These are phyloP conservation scores for Drosophila melanosoma DNA, from an alignment of 2,888 invertebrate genomes.

Conservation along the genomic window DNA sequence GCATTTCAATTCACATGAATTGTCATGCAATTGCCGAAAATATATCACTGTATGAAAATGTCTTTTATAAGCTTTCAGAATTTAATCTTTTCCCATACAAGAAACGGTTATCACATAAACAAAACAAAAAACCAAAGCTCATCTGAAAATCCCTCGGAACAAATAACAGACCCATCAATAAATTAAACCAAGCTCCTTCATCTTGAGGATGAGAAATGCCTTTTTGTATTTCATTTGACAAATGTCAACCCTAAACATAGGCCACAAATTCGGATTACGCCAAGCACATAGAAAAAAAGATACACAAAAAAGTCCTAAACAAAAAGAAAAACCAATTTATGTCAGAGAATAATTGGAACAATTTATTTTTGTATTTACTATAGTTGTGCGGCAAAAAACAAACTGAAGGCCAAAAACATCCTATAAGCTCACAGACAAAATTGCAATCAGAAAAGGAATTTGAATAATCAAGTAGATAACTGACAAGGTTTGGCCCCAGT, in stretches of 20 bases:
- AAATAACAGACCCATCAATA: constrained; percentile 41
- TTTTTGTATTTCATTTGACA: constrained; percentile 40
- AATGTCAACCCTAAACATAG: constrained; percentile 25
- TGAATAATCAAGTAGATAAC: constrained; percentile 1
- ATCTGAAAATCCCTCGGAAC: constrained; percentile 13
- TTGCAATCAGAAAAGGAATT: constrained; percentile 16
- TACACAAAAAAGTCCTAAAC: constrained; percentile 2
- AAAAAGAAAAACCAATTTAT: constrained; percentile 25
- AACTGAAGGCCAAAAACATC: constrained; percentile 1
- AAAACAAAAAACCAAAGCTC: constrained; percentile 2
- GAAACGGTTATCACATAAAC: not conserved
- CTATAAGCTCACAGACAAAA: constrained; percentile 33
- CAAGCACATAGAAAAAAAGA: constrained; percentile 14
- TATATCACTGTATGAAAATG: not conserved
- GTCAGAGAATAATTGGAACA: constrained; percentile 29
- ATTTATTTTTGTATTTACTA: constrained; percentile 39
- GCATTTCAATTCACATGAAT: not conserved
- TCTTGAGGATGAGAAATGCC: constrained; percentile 35
- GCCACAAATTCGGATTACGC: constrained; percentile 47
- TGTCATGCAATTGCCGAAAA: not conserved
- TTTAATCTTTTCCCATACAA: not conserved
- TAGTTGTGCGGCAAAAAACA: constrained; percentile 6
- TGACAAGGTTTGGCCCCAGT: constrained; percentile 24
- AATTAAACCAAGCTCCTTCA: constrained; percentile 27
- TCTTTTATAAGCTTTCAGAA: not conserved